A percentile compares a stretch with the other conserved stretches of the same genome.
These are phyloP conservation scores for Morone chrysops DNA, from an alignment of 2,113 vertebrate genomes.

Conservation along the genomic window DNA sequence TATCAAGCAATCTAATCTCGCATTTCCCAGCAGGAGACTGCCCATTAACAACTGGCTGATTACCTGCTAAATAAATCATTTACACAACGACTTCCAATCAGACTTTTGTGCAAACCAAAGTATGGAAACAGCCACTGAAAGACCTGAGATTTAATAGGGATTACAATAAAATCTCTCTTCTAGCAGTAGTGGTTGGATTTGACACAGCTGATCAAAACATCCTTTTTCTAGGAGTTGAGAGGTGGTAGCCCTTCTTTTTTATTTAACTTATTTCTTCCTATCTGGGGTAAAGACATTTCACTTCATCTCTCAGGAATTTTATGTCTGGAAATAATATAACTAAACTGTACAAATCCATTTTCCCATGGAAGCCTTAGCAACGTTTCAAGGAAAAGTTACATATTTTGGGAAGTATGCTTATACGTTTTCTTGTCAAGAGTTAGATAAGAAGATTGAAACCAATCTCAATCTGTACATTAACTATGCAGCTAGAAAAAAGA, in stretches of 20 bases:
- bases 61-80: conserved; percentile 40
- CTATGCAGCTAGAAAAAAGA: background rate
- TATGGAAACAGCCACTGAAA: background rate
- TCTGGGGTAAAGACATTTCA: background rate
- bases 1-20: conserved; percentile 16
- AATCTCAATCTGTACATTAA: background rate
- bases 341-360: background rate
- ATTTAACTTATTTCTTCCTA: background rate
- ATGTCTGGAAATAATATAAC: background rate
- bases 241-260: background rate
- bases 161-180: background rate
- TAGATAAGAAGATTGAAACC: background rate
- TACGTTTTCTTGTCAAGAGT: background rate
- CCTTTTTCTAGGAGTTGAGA: background rate
- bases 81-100: conserved; percentile 36
- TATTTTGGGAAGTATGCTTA: background rate
- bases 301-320: background rate
- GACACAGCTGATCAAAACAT: conserved; percentile 1
- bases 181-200: background rate
- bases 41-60: conserved; percentile 44
- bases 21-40: conserved; percentile 18
- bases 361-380: background rate
- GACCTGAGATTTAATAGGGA: background rate
- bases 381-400: background rate
- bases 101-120: conserved; percentile 26